A percentile compares a stretch with the other conserved stretches of the same genome.
phyloP scores from a whole-genome alignment of 2,888 invertebrate genomes.

The Encarsia formosa region DNA sequence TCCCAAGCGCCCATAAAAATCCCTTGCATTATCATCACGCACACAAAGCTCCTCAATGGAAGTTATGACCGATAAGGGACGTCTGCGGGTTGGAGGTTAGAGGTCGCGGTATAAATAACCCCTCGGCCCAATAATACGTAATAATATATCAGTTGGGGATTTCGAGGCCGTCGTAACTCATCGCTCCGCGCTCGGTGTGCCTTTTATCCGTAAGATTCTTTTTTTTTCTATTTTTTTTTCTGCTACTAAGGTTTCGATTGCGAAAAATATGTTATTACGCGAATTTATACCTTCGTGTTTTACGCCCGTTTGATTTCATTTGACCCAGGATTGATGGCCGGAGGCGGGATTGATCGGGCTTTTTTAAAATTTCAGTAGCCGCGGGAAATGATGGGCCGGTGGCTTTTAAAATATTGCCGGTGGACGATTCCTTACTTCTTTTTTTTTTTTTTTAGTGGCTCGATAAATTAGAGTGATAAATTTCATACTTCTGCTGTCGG shows the following conservation, averaged over 20 bases:
- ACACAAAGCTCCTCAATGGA: slow-evolving; percentile 35
- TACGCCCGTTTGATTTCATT: slow-evolving; percentile 1
- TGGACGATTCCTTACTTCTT: background rate
- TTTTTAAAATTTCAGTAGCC: background rate
- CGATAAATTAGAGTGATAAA: no score
- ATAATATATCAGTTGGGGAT: slow-evolving; percentile 53
- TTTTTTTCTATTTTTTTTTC: background rate
- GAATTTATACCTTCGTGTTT: background rate
- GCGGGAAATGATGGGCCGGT: no score
- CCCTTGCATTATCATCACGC: background rate
- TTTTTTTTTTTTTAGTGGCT: background rate
- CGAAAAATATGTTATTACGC: no score
- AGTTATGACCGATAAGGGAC: slow-evolving; percentile 47
- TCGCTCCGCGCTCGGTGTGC: slow-evolving; percentile 37
- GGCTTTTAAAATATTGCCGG: background rate
- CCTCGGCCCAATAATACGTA: slow-evolving; percentile 52
- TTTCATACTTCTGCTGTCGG: no score
- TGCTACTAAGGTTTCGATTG: no score
- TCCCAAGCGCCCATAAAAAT: background rate
- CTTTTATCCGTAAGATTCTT: no score
- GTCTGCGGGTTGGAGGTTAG: slow-evolving; percentile 50
- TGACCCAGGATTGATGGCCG: background rate
- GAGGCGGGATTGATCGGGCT: background rate
- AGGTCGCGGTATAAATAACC: slow-evolving; percentile 53
- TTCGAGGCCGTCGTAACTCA: slow-evolving; percentile 52